A percentile compares a stretch with the other conserved stretches of the same genome.
These are phyloP conservation scores for Hystrix brachyura DNA, from an alignment of 2,113 vertebrate genomes.

Conservation along the genomic window DNA sequence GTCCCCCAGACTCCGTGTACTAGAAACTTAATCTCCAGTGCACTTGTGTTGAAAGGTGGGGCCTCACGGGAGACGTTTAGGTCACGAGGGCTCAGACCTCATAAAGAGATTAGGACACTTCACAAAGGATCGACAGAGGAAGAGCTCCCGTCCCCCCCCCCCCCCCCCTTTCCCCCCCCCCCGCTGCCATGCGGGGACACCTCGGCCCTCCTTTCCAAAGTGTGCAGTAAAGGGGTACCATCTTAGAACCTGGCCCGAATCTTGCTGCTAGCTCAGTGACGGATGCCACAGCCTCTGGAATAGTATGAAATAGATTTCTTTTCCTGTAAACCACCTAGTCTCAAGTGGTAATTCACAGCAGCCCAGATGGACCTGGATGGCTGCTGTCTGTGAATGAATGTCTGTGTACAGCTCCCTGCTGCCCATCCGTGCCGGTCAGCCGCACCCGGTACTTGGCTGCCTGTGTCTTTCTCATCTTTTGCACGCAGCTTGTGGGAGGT, in stretches of 20 bases:
- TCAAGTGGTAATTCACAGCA: background rate
- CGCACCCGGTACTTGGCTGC: too few relatives aligned
- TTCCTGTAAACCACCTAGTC: background rate
- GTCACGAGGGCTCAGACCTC: background rate
- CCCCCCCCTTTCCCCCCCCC: too few relatives aligned
- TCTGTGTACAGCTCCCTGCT: background rate
- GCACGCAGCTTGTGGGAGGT: background rate
- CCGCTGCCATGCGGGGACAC: background rate
- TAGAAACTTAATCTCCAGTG: background rate
- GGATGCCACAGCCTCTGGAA: background rate
- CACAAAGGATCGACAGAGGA: background rate
- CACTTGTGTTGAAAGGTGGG: background rate
- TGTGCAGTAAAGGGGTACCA: background rate
- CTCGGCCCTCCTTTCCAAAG: too few relatives aligned
- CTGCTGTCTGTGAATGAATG: background rate
- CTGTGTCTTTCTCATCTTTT: background rate
- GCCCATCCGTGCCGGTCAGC: accelerated
- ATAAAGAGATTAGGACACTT: background rate
- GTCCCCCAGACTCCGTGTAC: background rate
- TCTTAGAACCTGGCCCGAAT: background rate
- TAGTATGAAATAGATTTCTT: background rate
- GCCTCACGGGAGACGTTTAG: background rate
- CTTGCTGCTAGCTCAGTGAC: background rate
- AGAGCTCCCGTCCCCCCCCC: background rate
- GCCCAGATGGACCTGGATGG: background rate